Conservation (phyloP, 2,888 invertebrate species). For the Elmis aenea region DNA sequence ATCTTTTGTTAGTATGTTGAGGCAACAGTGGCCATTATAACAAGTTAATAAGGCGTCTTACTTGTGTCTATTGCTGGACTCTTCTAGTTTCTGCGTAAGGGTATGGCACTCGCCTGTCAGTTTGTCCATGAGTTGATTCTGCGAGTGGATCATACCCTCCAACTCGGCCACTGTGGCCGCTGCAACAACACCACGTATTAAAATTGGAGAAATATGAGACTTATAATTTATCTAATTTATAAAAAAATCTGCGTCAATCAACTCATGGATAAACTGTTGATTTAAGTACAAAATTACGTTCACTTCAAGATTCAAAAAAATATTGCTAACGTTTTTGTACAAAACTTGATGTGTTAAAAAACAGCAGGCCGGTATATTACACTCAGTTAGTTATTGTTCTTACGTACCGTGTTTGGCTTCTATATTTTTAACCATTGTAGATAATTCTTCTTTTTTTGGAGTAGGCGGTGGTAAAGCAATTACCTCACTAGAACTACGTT, state of each 20-base stretch:
- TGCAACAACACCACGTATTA: constrained; percentile 50
- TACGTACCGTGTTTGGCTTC: constrained; percentile 79
- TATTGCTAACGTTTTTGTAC: too few relatives aligned
- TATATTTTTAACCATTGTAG: constrained; percentile 70
- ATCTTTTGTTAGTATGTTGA: too few relatives aligned
- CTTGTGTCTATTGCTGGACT: constrained; percentile 84
- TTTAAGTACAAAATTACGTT: not conserved
- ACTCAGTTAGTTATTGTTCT: too few relatives aligned
- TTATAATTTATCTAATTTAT: not conserved
- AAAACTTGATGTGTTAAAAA: too few relatives aligned
- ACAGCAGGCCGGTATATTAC: too few relatives aligned
- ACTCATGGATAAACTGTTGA: constrained; percentile 40
- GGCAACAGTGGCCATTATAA: too few relatives aligned
- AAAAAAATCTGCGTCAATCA: constrained; percentile 30
- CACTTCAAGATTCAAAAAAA: too few relatives aligned
- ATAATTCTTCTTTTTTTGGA: constrained; percentile 51
- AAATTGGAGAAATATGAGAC: constrained; percentile 10
- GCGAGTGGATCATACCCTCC: constrained; percentile 84
- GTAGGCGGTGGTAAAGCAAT: constrained; percentile 38
- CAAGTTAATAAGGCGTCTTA: constrained; percentile 50
- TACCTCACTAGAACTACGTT: constrained; percentile 27
- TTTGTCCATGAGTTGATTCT: constrained; percentile 91
- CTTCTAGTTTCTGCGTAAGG: constrained; percentile 86
- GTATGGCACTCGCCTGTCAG: constrained; percentile 83
- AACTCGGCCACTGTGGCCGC: constrained; percentile 85